A percentile compares a stretch with the other conserved stretches of the same genome.
These are phyloP conservation scores for Hiodon tergisus DNA, from an alignment of 2,113 vertebrate genomes.

Conservation along the genomic window DNA sequence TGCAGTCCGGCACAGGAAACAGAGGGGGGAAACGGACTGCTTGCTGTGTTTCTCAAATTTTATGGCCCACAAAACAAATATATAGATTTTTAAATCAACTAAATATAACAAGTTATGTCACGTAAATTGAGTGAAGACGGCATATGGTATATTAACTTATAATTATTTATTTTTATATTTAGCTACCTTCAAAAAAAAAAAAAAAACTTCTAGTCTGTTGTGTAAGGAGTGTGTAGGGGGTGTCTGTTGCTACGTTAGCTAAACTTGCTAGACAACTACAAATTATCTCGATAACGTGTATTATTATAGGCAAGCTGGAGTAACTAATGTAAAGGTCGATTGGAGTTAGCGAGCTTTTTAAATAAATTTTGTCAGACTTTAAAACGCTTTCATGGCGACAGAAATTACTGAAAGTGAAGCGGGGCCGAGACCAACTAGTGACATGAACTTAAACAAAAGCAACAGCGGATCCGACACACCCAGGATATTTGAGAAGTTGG, in stretches of 20 bases:
- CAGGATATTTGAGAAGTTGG: constrained; percentile 11
- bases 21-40: not conserved
- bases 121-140: no score
- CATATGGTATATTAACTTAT: no score
- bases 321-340: not conserved
- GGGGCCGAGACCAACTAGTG: not conserved
- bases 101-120: no score
- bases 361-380: no score
- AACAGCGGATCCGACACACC: constrained; percentile 19
- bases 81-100: no score
- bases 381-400: constrained; percentile 6
- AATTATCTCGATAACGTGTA: no score
- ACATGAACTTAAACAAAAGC: constrained; percentile 12
- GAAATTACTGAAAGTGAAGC: constrained; percentile 10
- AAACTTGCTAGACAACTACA: no score
- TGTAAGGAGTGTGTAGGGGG: no score
- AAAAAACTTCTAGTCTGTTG: no score
- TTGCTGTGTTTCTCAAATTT: not conserved
- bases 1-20: constrained; percentile 10
- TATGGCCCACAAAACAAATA: not conserved
- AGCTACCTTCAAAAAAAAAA: no score
- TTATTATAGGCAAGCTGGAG: not conserved
- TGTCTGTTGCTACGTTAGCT: no score
- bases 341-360: not conserved
- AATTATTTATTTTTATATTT: no score